Conservation (phyloP, 2,113 vertebrate species). For the Xenopus tropicalis region UCB_Xtro_10.0 CM004446.2:135391001-135391500, state of each 20-base stretch:
- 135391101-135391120: no score
- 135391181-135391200: no score
- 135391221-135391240: no score
- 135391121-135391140: no score
- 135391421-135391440: constrained; percentile 5
- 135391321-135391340: constrained; percentile 14
- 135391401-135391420: constrained; percentile 51
- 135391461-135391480: constrained; percentile 25
- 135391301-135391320: constrained; percentile 36
- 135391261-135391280: constrained; percentile 1
- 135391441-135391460: constrained; percentile 26
- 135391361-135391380: constrained; percentile 67
- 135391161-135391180: no score
- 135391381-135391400: constrained; percentile 51
- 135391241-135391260: background rate
- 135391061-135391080: no score
- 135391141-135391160: no score
- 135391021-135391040: no score
- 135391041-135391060: no score
- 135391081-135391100: no score
- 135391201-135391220: no score
- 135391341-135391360: constrained; percentile 48
- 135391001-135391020: no score
- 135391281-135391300: background rate
- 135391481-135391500: constrained; percentile 54